phyloP scores from a whole-genome alignment of 2,888 invertebrate species.

The Andrena dorsata region DNA sequence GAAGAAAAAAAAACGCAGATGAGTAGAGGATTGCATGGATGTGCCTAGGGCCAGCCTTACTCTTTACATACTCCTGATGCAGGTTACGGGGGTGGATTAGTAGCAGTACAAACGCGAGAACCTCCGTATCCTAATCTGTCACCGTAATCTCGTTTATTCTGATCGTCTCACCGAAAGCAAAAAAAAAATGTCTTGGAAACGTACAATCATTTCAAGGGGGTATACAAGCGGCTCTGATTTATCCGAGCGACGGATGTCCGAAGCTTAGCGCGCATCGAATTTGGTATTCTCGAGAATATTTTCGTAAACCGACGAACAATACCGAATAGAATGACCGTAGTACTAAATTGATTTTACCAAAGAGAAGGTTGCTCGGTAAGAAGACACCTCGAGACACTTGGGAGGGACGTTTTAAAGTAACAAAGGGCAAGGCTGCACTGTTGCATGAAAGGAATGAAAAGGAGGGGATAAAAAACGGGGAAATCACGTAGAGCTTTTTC shows the following conservation, averaged over 20 bases:
- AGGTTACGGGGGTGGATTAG: slow-evolving; percentile 83
- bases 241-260: background rate
- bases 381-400: background rate
- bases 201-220: background rate
- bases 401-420: slow-evolving; percentile 13
- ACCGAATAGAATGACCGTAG: too few relatives aligned
- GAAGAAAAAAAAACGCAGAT: slow-evolving; percentile 84
- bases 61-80: slow-evolving; percentile 83
- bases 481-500: slow-evolving; percentile 30
- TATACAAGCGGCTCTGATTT: background rate
- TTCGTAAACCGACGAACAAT: background rate
- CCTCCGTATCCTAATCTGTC: slow-evolving; percentile 25
- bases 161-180: background rate
- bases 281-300: background rate
- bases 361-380: background rate
- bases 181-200: background rate
- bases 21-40: slow-evolving; percentile 85
- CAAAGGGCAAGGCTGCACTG: slow-evolving; percentile 59
- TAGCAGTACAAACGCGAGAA: slow-evolving; percentile 37
- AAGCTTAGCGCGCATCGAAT: background rate
- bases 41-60: slow-evolving; percentile 84
- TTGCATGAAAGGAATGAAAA: slow-evolving; percentile 23
- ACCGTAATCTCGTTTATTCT: background rate
- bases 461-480: slow-evolving; percentile 7
- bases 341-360: background rate